Base-by-base conservation (phyloP, 2,888 invertebrate genomes). In the Seira sanloemensis region DNA sequence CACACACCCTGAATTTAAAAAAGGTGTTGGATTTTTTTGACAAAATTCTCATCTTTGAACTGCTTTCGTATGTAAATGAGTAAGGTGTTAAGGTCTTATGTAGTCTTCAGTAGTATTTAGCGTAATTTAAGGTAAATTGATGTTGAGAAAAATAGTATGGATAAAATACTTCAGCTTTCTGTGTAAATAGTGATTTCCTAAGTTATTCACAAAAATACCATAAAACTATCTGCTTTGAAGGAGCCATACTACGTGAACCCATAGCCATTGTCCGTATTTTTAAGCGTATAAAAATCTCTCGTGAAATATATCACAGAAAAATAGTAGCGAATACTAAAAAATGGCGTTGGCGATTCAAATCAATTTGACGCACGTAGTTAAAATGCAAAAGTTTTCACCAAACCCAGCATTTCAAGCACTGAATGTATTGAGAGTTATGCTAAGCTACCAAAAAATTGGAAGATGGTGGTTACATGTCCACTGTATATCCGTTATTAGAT, bases 41-140 rank as follows among this genome's bases (percentile, higher is more conserved):
- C 62, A 58, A 72, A n/a, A 71, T 72, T 71, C 78, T 72, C 72
- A 62, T 21, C 71, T 72, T 62, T 72, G 78, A 78, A 78, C 71
- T 78, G 72, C 69, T 58, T 84, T 78, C 69, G 21, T 62, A 23
- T 62, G 19, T 62, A 62, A 23, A 62, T 62, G 9, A 23, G 7
- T 62, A 62, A 62, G 62, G 21, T 62, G 62, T 62, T 9, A 62
- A 62, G 62, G 21, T 62, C n/a, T n/a, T n/a, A n/a, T n/a, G 62
- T 23, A 62, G 1, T 37, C 37, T 37, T 5, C 37, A 37, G 37
- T n/a, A 37, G 12, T 37, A 37, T 9, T 37, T 37, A 37, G 37
- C 12, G 5, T 37, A n/a, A 12, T 37, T 9, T 12, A 37, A 37
- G 37, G 12, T 37, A 9, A 58, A 58, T 58, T 58, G 37, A 37